phyloP scores from a whole-genome alignment of 2,888 invertebrate genomes.

The Oscheius onirici region DNA sequence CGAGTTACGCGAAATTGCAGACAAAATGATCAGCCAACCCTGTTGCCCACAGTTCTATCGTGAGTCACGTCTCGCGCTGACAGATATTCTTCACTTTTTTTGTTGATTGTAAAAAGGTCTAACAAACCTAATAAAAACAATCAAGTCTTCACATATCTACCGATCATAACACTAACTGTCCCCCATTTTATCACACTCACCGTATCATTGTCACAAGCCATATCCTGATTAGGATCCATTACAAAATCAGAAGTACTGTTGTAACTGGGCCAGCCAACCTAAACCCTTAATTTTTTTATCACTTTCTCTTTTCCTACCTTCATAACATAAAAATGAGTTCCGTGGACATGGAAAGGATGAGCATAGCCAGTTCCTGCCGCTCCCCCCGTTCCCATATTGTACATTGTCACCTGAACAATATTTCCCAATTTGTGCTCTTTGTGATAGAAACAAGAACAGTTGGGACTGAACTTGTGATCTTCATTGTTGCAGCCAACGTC shows the following conservation, averaged over 20 bases:
- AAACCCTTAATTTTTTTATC: background rate
- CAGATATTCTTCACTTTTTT: too few species aligned
- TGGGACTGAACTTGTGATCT: conserved; percentile 39
- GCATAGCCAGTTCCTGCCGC: conserved; percentile 57
- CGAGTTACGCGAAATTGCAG: too few species aligned
- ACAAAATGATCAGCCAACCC: too few species aligned
- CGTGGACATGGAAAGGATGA: conserved; percentile 67
- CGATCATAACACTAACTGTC: too few species aligned
- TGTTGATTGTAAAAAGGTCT: too few species aligned
- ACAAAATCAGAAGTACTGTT: conserved; percentile 46
- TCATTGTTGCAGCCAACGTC: background rate
- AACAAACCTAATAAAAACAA: too few species aligned
- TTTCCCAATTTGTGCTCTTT: conserved; percentile 56
- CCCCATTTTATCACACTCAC: too few species aligned
- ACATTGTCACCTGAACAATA: conserved; percentile 63
- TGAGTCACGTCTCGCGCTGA: too few species aligned
- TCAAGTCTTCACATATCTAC: too few species aligned
- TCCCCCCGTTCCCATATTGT: conserved; percentile 66
- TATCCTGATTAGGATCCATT: conserved; percentile 54
- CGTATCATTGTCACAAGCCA: conserved; percentile 42
- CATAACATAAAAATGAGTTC: conserved; percentile 65
- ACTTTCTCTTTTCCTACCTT: conserved; percentile 38
- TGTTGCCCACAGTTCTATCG: too few species aligned
- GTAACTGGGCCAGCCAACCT: conserved; percentile 59
- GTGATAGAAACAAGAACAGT: conserved; percentile 65